A percentile compares a stretch with the other conserved stretches of the same genome.
These are phyloP conservation scores for Thalassoma bifasciatum DNA, from an alignment of 2,113 vertebrate species.

Conservation along the genomic window DNA sequence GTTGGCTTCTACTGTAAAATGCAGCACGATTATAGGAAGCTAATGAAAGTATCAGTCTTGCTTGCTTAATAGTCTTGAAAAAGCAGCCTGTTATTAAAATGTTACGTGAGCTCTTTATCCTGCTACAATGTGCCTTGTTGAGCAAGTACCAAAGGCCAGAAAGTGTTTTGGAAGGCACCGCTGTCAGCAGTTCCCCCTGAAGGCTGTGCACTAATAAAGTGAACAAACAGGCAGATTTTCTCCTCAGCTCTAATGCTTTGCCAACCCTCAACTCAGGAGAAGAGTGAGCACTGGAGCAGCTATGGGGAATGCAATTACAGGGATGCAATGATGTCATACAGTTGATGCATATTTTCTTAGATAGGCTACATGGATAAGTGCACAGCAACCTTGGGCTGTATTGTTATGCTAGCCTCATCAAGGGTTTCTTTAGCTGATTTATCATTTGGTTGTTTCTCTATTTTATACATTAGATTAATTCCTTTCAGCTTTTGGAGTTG, in stretches of 20 bases:
- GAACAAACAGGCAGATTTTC: conserved; percentile 41
- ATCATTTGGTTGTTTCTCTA: too few relatives aligned
- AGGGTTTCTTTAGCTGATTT: too few relatives aligned
- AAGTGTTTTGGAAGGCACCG: conserved; percentile 31
- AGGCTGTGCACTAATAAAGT: conserved; percentile 52
- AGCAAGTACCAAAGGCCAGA: conserved; percentile 29
- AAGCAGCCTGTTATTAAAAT: conserved; percentile 21
- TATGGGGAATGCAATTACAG: background rate
- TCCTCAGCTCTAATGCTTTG: conserved; percentile 32
- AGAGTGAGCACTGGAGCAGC: background rate
- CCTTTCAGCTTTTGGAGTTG: too few relatives aligned
- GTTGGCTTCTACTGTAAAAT: conserved; percentile 7
- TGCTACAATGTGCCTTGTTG: conserved; percentile 32
- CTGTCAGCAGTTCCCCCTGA: conserved; percentile 52
- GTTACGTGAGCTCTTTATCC: conserved; percentile 32
- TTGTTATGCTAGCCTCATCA: too few relatives aligned
- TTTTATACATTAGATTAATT: too few relatives aligned
- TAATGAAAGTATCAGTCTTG: conserved; percentile 19
- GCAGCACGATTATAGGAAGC: conserved; percentile 12
- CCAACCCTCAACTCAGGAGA: conserved; percentile 33
- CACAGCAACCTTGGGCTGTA: too few relatives aligned
- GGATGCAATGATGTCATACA: too few relatives aligned
- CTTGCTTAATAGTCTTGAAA: conserved; percentile 41
- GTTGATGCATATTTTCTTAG: too few relatives aligned
- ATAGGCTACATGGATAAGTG: too few relatives aligned